These are phyloP conservation scores for Drosophila chauvacae DNA, from an alignment of 1,140 invertebrate species.

Conservation along the genomic window DNA sequence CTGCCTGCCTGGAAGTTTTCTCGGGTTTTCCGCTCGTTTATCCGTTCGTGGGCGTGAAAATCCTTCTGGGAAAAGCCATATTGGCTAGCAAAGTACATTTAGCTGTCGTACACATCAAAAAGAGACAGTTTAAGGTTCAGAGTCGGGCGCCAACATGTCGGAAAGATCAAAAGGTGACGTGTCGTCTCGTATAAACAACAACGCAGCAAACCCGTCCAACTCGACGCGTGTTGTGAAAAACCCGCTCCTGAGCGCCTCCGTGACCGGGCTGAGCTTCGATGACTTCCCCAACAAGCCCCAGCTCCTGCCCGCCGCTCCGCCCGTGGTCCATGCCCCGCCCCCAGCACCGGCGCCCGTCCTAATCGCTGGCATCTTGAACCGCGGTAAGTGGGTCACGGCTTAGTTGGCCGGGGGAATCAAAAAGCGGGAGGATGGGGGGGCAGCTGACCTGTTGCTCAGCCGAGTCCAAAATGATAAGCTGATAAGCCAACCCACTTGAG, in stretches of 20 bases:
- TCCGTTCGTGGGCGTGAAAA: slow-evolving; percentile 19
- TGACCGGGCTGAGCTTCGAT: slow-evolving; percentile 78
- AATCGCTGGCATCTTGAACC: slow-evolving; percentile 73
- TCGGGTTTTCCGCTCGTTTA: slow-evolving; percentile 14
- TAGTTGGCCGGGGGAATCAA: slow-evolving; percentile 1
- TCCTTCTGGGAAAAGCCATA: background rate
- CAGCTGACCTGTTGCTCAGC: slow-evolving; percentile 43
- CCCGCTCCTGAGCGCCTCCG: slow-evolving; percentile 79
- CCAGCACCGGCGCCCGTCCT: slow-evolving; percentile 60
- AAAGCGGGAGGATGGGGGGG: slow-evolving; percentile 2
- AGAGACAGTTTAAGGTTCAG: background rate
- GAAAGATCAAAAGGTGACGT: slow-evolving; percentile 84
- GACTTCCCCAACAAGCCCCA: slow-evolving; percentile 83
- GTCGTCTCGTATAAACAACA: slow-evolving; percentile 78
- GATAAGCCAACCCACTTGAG: slow-evolving; percentile 17
- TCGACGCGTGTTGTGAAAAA: slow-evolving; percentile 73
- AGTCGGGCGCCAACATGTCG: slow-evolving; percentile 60
- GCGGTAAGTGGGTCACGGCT: slow-evolving; percentile 79
- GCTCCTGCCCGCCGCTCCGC: slow-evolving; percentile 77
- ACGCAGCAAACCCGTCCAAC: slow-evolving; percentile 37
- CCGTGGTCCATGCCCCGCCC: slow-evolving; percentile 70
- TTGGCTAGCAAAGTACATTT: background rate
- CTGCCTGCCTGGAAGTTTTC: slow-evolving; percentile 51
- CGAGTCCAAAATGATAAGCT: slow-evolving; percentile 20
- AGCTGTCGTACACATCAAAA: background rate